Base-by-base conservation (phyloP, 2,797 vertebrate genomes). In the Notolepis coatsorum region DNA sequence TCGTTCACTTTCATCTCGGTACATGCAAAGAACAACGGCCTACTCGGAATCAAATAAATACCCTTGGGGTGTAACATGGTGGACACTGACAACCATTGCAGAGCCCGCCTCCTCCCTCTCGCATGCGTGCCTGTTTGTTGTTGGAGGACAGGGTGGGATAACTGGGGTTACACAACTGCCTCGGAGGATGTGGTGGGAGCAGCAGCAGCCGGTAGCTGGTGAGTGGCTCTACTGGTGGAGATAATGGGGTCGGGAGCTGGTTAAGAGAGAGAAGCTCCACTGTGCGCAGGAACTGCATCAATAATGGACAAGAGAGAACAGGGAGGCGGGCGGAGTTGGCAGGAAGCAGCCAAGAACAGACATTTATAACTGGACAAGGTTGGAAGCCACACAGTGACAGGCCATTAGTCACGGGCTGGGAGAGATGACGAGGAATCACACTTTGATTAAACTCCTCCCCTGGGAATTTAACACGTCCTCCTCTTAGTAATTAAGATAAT, bases 21-120 rank as follows among this genome's bases (percentile, higher is more conserved):
- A 38, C 41, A 49, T 28, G 30, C 39, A 71, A 31, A 73, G 63
- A 61, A 71, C 71, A 46, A 24, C n/a, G 24, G 31, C 64, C 55
- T 43, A 57, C 41, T 18, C 62, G 53, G 53, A 61, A 48, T n/a
- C n/a, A n/a, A n/a, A 35, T 68, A 7, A 38, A 58, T 51, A 65
- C 63, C 18, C 8, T 21, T 38, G 53, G 50, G n/a, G 65, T 73
- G 68, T 63, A 78, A 73, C 62, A 71, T 63, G 52, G 24, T 47
- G 53, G 77, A 73, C n/a, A n/a, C n/a, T n/a, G n/a, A n/a, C 39
- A 61, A 63, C 12, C 39, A 64, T 75, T 53, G 67, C 37, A 56
- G 23, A 50, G 43, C 39, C 49, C 9, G 8, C 71, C 65, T 55
- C 13, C n/a, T 50, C 23, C 66, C 59, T 68, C 39, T 55, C 66